A percentile compares a stretch with the other conserved stretches of the same genome.
Conservation (phyloP, 2,888 invertebrate genomes). For the Hemicrepidius hirtus region DNA sequence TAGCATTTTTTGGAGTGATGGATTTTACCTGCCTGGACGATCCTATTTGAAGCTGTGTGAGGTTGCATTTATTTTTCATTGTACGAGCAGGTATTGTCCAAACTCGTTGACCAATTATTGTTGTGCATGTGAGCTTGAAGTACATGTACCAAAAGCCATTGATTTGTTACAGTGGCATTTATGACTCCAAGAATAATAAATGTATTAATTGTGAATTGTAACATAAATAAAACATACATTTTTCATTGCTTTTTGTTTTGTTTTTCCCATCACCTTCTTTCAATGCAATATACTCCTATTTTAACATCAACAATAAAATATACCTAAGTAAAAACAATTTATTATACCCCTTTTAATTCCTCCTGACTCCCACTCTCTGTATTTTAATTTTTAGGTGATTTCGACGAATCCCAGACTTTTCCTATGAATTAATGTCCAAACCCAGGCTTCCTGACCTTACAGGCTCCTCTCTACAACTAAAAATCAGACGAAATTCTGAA, state of each 20-base stretch:
- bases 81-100: slow-evolving; percentile 64
- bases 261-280: too few relatives aligned
- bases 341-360: too few relatives aligned
- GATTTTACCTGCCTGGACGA: slow-evolving; percentile 60
- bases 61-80: slow-evolving; percentile 35
- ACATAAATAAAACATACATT: slow-evolving; percentile 64
- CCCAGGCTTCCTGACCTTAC: too few relatives aligned
- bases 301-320: too few relatives aligned
- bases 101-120: slow-evolving; percentile 67
- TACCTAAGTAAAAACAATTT: too few relatives aligned
- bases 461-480: too few relatives aligned
- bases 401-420: too few relatives aligned
- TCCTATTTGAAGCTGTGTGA: slow-evolving; percentile 14
- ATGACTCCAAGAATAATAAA: slow-evolving; percentile 63
- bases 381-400: too few relatives aligned
- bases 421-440: too few relatives aligned
- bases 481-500: too few relatives aligned
- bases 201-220: slow-evolving; percentile 65
- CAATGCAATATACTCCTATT: too few relatives aligned
- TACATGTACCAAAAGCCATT: slow-evolving; percentile 65
- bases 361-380: too few relatives aligned
- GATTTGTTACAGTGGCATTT: slow-evolving; percentile 59
- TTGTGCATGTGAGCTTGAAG: slow-evolving; percentile 65
- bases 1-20: slow-evolving; percentile 58
- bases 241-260: slow-evolving; percentile 53